These are phyloP conservation scores for Lydus trimaculatus DNA, from an alignment of 2,888 invertebrate species.

Conservation along the genomic window DNA sequence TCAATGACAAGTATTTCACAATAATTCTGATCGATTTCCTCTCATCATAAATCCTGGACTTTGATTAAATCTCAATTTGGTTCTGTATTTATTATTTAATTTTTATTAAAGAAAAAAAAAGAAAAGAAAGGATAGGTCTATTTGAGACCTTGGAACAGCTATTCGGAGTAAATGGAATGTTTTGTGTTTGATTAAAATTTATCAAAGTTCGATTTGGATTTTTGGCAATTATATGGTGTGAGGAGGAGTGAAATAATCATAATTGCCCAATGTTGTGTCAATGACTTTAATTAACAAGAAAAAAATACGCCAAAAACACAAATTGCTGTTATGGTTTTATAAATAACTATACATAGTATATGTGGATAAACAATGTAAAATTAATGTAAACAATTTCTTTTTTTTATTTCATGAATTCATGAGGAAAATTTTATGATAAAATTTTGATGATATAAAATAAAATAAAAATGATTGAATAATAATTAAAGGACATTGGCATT, in stretches of 20 bases:
- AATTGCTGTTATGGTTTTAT: slow-evolving; percentile 10
- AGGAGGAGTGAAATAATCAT: slow-evolving; percentile 2
- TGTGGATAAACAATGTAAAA: slow-evolving; percentile 15
- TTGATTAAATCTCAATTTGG: slow-evolving; percentile 3
- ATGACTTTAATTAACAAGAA: slow-evolving; percentile 12
- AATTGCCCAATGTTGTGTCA: slow-evolving; percentile 11
- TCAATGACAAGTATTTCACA: slow-evolving; percentile 22
- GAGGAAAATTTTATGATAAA: not conserved
- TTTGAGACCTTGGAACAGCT: not conserved
- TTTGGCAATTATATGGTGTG: not conserved
- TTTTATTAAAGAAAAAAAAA: too few species aligned
- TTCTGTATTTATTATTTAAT: not conserved
- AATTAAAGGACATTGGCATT: slow-evolving; percentile 11
- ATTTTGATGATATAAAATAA: not conserved
- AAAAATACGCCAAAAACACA: not conserved
- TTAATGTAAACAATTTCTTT: slow-evolving; percentile 9
- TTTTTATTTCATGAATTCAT: slow-evolving; percentile 9
- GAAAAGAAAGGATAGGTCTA: not conserved
- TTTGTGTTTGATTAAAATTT: slow-evolving; percentile 10
- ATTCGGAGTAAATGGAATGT: not conserved
- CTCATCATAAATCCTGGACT: slow-evolving; percentile 8
- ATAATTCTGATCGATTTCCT: slow-evolving; percentile 8
- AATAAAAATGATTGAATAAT: not conserved
- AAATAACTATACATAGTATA: slow-evolving; percentile 12
- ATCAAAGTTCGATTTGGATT: not conserved